Evolutionary conservation across 2,113 vertebrate species (phyloP), one percentile per base, ranked within the genome.

Genomic region (Solea senegalensis): DNA sequence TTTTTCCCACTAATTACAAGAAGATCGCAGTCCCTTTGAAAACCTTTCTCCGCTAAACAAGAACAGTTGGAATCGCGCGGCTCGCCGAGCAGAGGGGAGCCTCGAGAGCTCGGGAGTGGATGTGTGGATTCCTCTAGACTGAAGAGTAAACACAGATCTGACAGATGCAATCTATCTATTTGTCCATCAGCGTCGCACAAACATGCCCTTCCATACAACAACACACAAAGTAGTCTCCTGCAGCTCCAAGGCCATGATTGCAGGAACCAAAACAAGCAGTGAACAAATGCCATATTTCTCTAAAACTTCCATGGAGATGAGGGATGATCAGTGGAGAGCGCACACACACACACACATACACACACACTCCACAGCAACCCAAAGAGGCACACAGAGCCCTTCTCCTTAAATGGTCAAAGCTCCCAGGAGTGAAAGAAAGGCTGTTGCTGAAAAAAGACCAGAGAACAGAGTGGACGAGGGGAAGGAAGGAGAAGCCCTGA

Each of bases 351-450:
- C 71, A 75, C 71, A 82, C 65, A 74, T 48, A 72, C 55, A 80
- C 71, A 58, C 75, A 40, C 62, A 74, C 69, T 77, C 75, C 93
- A 91, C 94, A 93, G 93, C 89, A 57, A 91, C 88, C 90, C 92
- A 92, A 88, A 83, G 92, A 95, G 93, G 94, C 95, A 94, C 92
- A 94, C 95, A 94, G 94, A 98, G 93, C 93, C 88, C 93, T 97
- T 99, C 96, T 96, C 97, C 97, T 98, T 99, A 99, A 98, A 99
- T 99, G 97, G 97, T 98, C 97, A 99, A 98, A 98, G 97, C 96
- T 98, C 96, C 96, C 95, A 95, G 94, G 96, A 98, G 96, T 96
- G 95, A 93, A 94, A 94, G 93, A 93, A 96, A 96, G 95, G 95
- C 95, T 96, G 95, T 93, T 94, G 94, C 87, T 92, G 91, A 85